Conservation (phyloP, 2,797 vertebrate genomes). For the Gobionotothen gibberifrons region DNA sequence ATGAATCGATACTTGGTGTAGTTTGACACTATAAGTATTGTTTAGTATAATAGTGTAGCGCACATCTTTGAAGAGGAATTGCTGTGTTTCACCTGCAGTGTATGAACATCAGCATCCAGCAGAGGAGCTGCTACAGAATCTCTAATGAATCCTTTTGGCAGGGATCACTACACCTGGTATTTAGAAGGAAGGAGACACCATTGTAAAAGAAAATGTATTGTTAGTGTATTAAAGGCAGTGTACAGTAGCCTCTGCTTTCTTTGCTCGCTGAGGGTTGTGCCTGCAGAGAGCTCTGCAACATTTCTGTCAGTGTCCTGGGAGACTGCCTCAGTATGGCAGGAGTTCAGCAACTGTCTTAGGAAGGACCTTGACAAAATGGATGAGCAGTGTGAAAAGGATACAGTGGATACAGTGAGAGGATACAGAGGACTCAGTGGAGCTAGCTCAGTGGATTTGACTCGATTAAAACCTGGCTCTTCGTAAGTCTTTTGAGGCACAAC, state of each 20-base stretch:
- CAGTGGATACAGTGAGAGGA: slow-evolving; percentile 7
- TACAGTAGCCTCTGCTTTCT: background rate
- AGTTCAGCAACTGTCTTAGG: slow-evolving; percentile 56
- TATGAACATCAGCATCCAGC: slow-evolving; percentile 51
- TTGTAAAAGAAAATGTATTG: background rate
- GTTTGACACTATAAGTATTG: background rate
- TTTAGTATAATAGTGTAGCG: background rate
- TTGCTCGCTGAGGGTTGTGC: slow-evolving; percentile 10
- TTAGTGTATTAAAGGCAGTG: background rate
- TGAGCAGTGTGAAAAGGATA: slow-evolving; percentile 53
- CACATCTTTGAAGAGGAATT: slow-evolving; percentile 13
- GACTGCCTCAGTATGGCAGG: slow-evolving; percentile 49
- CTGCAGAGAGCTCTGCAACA: slow-evolving; percentile 45
- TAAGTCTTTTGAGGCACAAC: slow-evolving; percentile 7
- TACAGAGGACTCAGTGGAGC: slow-evolving; percentile 21
- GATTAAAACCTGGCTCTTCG: background rate
- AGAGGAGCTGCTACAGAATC: slow-evolving; percentile 50
- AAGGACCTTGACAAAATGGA: slow-evolving; percentile 71
- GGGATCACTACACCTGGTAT: slow-evolving; percentile 31
- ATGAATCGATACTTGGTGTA: background rate
- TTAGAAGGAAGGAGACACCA: background rate
- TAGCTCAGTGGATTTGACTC: slow-evolving; percentile 6
- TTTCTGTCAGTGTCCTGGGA: slow-evolving; percentile 55
- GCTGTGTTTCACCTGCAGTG: slow-evolving; percentile 61
- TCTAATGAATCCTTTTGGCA: slow-evolving; percentile 46